A percentile compares a stretch with the other conserved stretches of the same genome.
Evolutionary conservation across 2,797 vertebrate genomes (phyloP).

Genomic region (Clarias pachynema): DNA sequence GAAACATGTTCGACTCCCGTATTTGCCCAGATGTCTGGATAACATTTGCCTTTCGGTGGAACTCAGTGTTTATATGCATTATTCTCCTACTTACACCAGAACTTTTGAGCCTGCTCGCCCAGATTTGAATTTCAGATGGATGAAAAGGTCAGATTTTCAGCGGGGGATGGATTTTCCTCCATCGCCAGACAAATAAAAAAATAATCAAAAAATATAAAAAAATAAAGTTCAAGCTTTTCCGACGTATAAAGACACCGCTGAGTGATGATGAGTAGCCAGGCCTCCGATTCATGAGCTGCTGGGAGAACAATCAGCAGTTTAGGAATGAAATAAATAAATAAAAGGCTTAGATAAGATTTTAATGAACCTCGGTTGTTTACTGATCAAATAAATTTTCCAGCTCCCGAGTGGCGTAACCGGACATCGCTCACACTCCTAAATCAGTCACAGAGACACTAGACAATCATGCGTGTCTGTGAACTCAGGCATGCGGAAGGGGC

Average conservation of each 20-base stretch:
- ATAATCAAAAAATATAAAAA: no score
- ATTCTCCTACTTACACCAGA: neutral
- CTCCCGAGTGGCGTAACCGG: no score
- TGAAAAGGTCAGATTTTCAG: slow-evolving; percentile 5
- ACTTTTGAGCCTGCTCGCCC: neutral
- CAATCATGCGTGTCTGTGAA: no score
- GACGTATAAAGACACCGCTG: neutral
- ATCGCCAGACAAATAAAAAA: neutral
- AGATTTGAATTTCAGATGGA: slow-evolving; percentile 12
- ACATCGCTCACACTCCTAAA: no score
- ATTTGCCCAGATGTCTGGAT: neutral
- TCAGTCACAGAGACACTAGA: no score
- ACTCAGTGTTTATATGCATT: neutral
- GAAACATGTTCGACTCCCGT: neutral
- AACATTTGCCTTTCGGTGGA: neutral
- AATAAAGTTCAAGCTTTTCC: neutral
- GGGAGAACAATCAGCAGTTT: neutral
- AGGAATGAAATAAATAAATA: neutral
- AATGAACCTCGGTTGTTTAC: neutral
- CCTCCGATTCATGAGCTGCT: neutral
- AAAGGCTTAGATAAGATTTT: neutral
- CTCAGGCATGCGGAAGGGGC: no score
- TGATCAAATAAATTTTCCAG: neutral
- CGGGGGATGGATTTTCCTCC: neutral
- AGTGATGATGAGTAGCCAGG: neutral